These are phyloP conservation scores for Drosophila parabipectinata DNA, from an alignment of 1,140 invertebrate genomes.

Conservation along the genomic window DNA sequence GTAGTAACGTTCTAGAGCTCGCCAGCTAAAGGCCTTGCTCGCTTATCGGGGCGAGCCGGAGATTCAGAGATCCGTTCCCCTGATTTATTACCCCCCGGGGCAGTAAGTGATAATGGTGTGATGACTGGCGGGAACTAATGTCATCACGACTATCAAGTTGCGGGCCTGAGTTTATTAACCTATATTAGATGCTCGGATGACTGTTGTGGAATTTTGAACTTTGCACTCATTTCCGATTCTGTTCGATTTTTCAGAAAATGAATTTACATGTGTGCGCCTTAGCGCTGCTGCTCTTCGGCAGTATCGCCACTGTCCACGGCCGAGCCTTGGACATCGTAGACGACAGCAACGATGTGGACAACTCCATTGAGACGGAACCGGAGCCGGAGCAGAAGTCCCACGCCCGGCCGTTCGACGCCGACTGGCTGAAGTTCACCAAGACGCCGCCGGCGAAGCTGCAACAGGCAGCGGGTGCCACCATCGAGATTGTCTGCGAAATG, in stretches of 20 bases:
- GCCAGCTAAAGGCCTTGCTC: slow-evolving; percentile 25
- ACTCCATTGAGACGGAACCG: slow-evolving; percentile 69
- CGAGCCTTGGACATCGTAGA: slow-evolving; percentile 75
- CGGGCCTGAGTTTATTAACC: slow-evolving; percentile 70
- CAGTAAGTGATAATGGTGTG: slow-evolving; percentile 14
- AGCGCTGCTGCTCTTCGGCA: slow-evolving; percentile 77
- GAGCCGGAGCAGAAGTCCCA: slow-evolving; percentile 46
- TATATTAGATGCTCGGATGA: slow-evolving; percentile 54
- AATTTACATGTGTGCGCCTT: slow-evolving; percentile 80
- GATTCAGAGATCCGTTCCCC: slow-evolving; percentile 3
- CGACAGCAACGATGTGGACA: slow-evolving; percentile 74
- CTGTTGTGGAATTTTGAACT: slow-evolving; percentile 20
- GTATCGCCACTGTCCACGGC: slow-evolving; percentile 54
- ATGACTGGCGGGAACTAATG: slow-evolving; percentile 36
- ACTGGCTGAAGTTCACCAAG: slow-evolving; percentile 85
- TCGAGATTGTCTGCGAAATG: slow-evolving; percentile 89
- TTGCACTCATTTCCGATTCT: slow-evolving; percentile 22
- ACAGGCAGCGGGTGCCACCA: slow-evolving; percentile 83
- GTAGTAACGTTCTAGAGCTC: slow-evolving; percentile 40
- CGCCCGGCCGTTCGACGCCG: slow-evolving; percentile 58
- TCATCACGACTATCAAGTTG: slow-evolving; percentile 21
- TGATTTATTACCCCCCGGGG: slow-evolving; percentile 26
- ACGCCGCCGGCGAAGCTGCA: slow-evolving; percentile 82
- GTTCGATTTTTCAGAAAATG: slow-evolving; percentile 77
- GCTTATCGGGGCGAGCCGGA: slow-evolving; percentile 35